Conservation (phyloP, 1,140 invertebrate genomes). For the Dufourea novaeangliae region DNA sequence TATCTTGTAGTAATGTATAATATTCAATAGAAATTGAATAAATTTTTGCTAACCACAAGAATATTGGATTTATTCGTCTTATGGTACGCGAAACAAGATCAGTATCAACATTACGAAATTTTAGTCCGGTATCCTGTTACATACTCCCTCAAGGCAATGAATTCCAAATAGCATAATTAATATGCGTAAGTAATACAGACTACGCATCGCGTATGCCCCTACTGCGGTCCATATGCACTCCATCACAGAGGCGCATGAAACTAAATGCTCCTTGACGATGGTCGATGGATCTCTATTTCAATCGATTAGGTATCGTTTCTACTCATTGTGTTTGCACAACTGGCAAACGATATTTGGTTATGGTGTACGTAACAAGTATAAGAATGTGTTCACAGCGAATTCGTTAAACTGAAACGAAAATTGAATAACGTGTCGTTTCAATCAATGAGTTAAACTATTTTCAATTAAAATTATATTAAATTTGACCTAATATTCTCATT, state of each 20-base stretch:
- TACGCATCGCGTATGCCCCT: slow-evolving; percentile 1
- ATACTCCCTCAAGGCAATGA: not conserved
- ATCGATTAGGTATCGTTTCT: not conserved
- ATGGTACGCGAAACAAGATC: not conserved
- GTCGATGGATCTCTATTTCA: slow-evolving; percentile 11
- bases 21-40: not conserved
- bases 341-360: no score
- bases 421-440: no score
- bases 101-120: not conserved
- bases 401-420: no score
- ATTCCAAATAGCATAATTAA: slow-evolving; percentile 38
- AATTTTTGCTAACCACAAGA: not conserved
- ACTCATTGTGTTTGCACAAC: not conserved
- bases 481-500: no score
- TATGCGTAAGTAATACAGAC: slow-evolving; percentile 33
- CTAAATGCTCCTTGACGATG: slow-evolving; percentile 11
- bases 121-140: not conserved
- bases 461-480: no score
- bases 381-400: no score
- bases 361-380: no score
- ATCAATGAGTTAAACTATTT: no score
- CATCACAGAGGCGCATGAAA: slow-evolving; percentile 13
- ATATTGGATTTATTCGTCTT: not conserved
- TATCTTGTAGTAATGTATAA: not conserved
- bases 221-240: not conserved